These are phyloP conservation scores for Synergus umbraculus DNA, from an alignment of 2,888 invertebrate species.

Conservation along the genomic window DNA sequence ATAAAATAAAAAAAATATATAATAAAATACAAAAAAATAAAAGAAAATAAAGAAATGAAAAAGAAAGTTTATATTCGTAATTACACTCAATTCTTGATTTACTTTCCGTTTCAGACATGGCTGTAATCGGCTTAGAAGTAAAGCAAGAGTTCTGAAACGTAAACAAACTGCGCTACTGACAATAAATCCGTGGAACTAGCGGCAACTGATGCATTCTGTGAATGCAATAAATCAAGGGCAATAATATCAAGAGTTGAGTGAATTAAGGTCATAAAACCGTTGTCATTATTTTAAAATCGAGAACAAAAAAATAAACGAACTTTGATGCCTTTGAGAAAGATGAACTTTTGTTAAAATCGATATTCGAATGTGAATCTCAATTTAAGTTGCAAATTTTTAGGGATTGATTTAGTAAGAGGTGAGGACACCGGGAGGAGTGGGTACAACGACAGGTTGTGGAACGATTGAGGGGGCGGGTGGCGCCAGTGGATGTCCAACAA, in stretches of 20 bases:
- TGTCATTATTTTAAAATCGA: not conserved
- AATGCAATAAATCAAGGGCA: no score
- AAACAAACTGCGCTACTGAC: no score
- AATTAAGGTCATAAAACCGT: not conserved
- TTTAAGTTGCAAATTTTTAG: not conserved
- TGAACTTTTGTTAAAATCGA: not conserved
- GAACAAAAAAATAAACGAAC: not conserved
- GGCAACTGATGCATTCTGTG: no score
- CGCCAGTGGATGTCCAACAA: conserved; percentile 73
- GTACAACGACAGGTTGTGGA: conserved; percentile 79
- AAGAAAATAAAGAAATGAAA: not conserved
- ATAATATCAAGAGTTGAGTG: no score
- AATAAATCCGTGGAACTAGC: no score
- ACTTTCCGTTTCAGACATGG: no score
- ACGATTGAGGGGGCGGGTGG: conserved; percentile 73
- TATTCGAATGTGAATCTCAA: not conserved
- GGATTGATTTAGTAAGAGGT: conserved; percentile 76
- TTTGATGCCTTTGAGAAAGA: not conserved
- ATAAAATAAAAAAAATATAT: no score
- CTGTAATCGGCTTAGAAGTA: no score
- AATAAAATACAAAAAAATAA: no score
- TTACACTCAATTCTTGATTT: no score
- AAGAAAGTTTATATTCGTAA: not conserved
- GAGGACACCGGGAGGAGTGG: conserved; percentile 79
- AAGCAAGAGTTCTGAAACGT: no score